phyloP scores from a whole-genome alignment of 2,888 invertebrate species.

The Spodoptera picta region DNA sequence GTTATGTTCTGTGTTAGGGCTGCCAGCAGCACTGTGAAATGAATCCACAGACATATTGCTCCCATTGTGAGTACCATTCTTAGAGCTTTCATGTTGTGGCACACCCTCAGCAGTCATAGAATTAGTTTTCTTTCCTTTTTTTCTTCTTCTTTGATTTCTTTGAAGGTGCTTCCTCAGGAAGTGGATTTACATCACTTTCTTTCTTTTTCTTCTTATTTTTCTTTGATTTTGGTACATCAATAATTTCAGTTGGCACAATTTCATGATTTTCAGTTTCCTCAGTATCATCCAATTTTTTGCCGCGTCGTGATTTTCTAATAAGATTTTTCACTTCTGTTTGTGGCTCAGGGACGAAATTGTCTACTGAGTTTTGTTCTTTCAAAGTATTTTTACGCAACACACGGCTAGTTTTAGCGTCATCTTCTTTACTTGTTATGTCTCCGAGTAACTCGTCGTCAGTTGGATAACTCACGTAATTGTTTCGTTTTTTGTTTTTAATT shows the following conservation, averaged over 20 bases:
- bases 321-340: conserved; percentile 50
- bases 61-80: conserved; percentile 53
- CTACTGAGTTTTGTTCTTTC: conserved; percentile 65
- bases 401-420: conserved; percentile 48
- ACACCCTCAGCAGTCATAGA: conserved; percentile 56
- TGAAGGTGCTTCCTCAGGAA: conserved; percentile 45
- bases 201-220: conserved; percentile 62
- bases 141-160: conserved; percentile 69
- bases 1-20: conserved; percentile 57
- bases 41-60: conserved; percentile 73
- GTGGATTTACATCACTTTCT: conserved; percentile 17
- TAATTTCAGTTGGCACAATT: conserved; percentile 26
- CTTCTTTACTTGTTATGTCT: conserved; percentile 41
- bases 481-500: conserved; percentile 67
- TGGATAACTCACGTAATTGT: conserved; percentile 77
- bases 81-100: conserved; percentile 25
- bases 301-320: conserved; percentile 63
- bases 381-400: conserved; percentile 65
- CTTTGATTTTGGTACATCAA: conserved; percentile 56
- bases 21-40: conserved; percentile 81
- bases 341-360: conserved; percentile 44
- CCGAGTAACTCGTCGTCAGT: conserved; percentile 63
- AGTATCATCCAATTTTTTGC: conserved; percentile 59
- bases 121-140: conserved; percentile 60
- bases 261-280: conserved; percentile 49